phyloP scores from a whole-genome alignment of 2,797 vertebrate species.

The Cryptoblepharus egeriae region DNA sequence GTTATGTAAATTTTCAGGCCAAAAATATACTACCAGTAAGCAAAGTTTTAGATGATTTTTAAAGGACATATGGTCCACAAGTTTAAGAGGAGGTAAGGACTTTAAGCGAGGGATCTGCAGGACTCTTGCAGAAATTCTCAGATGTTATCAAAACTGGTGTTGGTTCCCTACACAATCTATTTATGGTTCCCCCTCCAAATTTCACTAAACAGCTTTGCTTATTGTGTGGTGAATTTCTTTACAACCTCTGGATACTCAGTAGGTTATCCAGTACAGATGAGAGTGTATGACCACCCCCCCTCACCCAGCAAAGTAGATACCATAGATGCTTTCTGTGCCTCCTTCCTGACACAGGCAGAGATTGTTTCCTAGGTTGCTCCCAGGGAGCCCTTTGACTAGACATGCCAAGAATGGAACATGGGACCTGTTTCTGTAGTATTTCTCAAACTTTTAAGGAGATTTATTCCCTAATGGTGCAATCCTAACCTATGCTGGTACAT shows the following conservation, averaged over 20 bases:
- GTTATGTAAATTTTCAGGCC: conserved; percentile 35
- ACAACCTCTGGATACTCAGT: neutral
- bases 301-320: neutral
- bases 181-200: neutral
- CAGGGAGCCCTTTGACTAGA: neutral
- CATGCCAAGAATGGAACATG: neutral
- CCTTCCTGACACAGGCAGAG: too few relatives aligned
- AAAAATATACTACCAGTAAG: conserved; percentile 36
- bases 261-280: neutral
- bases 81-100: neutral
- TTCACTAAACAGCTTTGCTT: neutral
- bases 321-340: neutral
- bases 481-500: too few relatives aligned
- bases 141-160: neutral
- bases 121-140: neutral
- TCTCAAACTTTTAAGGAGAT: too few relatives aligned
- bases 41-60: conserved; percentile 27
- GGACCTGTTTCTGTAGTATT: neutral
- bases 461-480: too few relatives aligned
- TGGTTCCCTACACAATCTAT: neutral
- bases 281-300: neutral
- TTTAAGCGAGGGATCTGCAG: neutral
- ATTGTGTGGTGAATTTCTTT: neutral
- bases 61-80: conserved; percentile 3
- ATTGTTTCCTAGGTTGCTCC: neutral